Evolutionary conservation across 2,797 vertebrate genomes (phyloP), one percentile per base, ranked within the genome.

Genomic region (Merluccius polli): DNA sequence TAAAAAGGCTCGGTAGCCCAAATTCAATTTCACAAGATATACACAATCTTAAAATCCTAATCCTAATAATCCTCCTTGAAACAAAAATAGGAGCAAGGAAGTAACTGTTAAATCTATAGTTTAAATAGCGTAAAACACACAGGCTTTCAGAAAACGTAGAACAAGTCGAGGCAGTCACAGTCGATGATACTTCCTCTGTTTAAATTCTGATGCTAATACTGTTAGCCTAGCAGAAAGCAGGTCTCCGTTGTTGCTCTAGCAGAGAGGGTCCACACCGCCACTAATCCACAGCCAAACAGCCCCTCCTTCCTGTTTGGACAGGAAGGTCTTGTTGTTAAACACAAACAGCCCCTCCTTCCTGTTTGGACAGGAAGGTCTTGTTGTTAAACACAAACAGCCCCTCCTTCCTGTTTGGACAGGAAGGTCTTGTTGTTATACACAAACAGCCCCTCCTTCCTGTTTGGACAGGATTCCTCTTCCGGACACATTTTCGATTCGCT

Each of bases 381-480:
- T 27, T 29, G 32, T 36, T 71, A 24, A 15, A 32, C 33, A 32
- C 31, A n/a, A 83, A 83, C 78, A 71, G 48, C 65, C 65, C 44
- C 69, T 79, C 6, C 21, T 85, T 85, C 82, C 81, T 86, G 82
- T 81, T 83, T 81, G 71, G 82, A 41, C 18, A 74, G 21, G 63
- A 33, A 65, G 31, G 52, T 63, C 9, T 63, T 65, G 11, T 27
- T 29, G 32, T 36, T 71, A 24, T 27, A 32, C 33, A 32, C 31
- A n/a, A 83, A 83, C 78, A 71, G 48, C 65, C 65, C 44, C 69
- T 79, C 6, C 21, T 85, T 85, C 82, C 81, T 86, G 82, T 81
- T 83, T 81, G 71, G 82, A 41, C 18, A 74, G 21, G 63, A 33
- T n/a, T n/a, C n/a, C n/a, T n/a, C n/a, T n/a, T n/a, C n/a, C n/a